A percentile compares a stretch with the other conserved stretches of the same genome.
Evolutionary conservation across 2,888 invertebrate genomes (phyloP).

Genomic region (Phyllotreta cruciferae): DNA sequence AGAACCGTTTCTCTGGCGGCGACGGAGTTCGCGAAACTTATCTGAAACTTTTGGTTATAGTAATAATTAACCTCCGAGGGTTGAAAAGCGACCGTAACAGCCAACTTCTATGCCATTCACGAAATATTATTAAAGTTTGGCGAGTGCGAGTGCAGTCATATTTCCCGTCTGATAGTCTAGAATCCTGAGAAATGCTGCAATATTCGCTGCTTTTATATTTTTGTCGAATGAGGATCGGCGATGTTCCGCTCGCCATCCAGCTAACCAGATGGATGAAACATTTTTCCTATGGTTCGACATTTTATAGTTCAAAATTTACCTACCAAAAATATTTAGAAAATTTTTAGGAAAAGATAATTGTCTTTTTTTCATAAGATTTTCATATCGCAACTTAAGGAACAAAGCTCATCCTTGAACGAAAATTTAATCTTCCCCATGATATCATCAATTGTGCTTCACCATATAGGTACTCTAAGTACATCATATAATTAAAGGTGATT

Average conservation of each 20-base stretch:
- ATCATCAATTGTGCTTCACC: too few relatives aligned
- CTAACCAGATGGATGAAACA: constrained; percentile 36
- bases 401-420: too few relatives aligned
- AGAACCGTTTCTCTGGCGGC: constrained; percentile 10
- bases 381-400: too few relatives aligned
- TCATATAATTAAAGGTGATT: too few relatives aligned
- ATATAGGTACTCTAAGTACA: too few relatives aligned
- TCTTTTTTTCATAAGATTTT: too few relatives aligned
- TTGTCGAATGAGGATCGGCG: constrained; percentile 11
- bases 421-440: too few relatives aligned
- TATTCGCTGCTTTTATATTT: constrained; percentile 27
- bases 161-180: constrained; percentile 41
- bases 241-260: constrained; percentile 14
- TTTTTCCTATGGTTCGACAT: constrained; percentile 12
- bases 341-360: too few relatives aligned
- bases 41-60: constrained; percentile 29
- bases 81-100: constrained; percentile 38
- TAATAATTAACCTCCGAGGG: constrained; percentile 39
- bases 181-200: constrained; percentile 30
- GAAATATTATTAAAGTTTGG: constrained; percentile 44
- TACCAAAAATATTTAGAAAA: constrained; percentile 6
- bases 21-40: constrained; percentile 27
- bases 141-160: constrained; percentile 40
- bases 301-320: not conserved
- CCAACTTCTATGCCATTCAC: constrained; percentile 41